phyloP scores from a whole-genome alignment of 2,797 vertebrate genomes.

The Lagodon rhomboides region DNA sequence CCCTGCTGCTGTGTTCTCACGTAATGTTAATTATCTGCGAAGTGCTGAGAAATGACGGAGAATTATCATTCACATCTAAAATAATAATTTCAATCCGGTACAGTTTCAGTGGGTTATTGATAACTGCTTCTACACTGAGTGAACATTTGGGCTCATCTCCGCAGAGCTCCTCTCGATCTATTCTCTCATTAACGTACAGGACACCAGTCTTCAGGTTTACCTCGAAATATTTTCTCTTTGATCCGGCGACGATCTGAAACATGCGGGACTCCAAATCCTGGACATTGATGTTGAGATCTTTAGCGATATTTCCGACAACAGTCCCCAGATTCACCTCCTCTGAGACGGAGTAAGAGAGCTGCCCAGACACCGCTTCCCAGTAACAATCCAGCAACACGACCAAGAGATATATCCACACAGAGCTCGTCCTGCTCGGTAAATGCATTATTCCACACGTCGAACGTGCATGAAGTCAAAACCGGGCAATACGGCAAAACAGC shows the following conservation, averaged over 20 bases:
- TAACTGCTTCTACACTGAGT: slow-evolving; percentile 67
- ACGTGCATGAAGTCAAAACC: no score
- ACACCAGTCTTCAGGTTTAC: no score
- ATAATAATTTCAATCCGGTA: slow-evolving; percentile 24
- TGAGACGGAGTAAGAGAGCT: slow-evolving; percentile 76
- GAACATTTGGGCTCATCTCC: slow-evolving; percentile 55
- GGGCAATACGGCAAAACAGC: no score
- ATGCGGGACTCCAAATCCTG: slow-evolving; percentile 52
- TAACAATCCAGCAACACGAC: neutral
- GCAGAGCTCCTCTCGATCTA: no score
- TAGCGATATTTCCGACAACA: slow-evolving; percentile 77
- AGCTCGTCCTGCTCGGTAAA: no score
- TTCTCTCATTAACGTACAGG: no score
- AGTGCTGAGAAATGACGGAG: no score
- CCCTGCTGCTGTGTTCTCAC: no score
- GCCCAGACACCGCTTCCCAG: slow-evolving; percentile 39
- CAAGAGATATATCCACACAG: no score
- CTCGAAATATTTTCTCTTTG: slow-evolving; percentile 65
- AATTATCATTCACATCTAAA: no score
- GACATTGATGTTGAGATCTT: slow-evolving; percentile 72
- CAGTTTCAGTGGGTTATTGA: slow-evolving; percentile 69
- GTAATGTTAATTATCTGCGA: no score
- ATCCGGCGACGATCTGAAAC: slow-evolving; percentile 73
- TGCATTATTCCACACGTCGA: no score
- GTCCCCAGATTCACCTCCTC: slow-evolving; percentile 77